Percentiles rank a stretch among this genome's conserved stretches.
These are phyloP conservation scores for Toxotes lorentzi DNA, from an alignment of 2,797 vertebrate species.

Conservation along the genomic window DNA sequence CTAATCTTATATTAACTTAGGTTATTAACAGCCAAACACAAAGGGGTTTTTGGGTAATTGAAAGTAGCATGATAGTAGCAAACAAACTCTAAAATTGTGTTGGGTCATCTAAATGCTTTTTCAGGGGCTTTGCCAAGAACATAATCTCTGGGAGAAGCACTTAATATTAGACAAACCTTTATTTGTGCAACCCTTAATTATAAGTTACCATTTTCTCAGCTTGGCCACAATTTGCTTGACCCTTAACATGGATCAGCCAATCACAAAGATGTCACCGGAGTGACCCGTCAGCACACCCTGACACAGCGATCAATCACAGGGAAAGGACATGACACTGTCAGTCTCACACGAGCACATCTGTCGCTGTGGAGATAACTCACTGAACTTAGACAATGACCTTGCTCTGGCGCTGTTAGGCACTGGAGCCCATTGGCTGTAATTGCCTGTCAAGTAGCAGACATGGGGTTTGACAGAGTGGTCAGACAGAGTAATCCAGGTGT, in stretches of 20 bases:
- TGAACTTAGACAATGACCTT: slow-evolving; percentile 72
- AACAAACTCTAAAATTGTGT: neutral
- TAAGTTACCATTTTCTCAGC: neutral
- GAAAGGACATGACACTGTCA: slow-evolving; percentile 63
- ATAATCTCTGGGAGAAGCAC: neutral
- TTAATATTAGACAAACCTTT: neutral
- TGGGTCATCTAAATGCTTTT: neutral
- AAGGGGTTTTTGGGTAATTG: neutral
- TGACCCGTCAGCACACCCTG: slow-evolving; percentile 23
- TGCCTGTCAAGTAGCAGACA: slow-evolving; percentile 76
- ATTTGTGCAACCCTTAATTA: slow-evolving; percentile 9
- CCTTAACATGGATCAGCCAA: slow-evolving; percentile 25
- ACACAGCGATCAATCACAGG: slow-evolving; percentile 52
- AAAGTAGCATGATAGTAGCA: neutral
- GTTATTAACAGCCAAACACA: neutral
- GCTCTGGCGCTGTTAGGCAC: slow-evolving; percentile 50
- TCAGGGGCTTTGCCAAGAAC: slow-evolving; percentile 7
- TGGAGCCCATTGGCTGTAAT: slow-evolving; percentile 72
- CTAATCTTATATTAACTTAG: neutral
- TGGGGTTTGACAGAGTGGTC: slow-evolving; percentile 64
- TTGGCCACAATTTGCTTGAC: slow-evolving; percentile 17
- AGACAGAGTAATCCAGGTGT: slow-evolving; percentile 68
- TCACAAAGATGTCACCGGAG: slow-evolving; percentile 43
- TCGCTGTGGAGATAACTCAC: slow-evolving; percentile 58
- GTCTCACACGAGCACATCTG: slow-evolving; percentile 63